Evolutionary conservation across 2,113 vertebrate genomes (phyloP), one percentile per base, ranked within the genome.

Genomic region (Nipponia nippon): DNA sequence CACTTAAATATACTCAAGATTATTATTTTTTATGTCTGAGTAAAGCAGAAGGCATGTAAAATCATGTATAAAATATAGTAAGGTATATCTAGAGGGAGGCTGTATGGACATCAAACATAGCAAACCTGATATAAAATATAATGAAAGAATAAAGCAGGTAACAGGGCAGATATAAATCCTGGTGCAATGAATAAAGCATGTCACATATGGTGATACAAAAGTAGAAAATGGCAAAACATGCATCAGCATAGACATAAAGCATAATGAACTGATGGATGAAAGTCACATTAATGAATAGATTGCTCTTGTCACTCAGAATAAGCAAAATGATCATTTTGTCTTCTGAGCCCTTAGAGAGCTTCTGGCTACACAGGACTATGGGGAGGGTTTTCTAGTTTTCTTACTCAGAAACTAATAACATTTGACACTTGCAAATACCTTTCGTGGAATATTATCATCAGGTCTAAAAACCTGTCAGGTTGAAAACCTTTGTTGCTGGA

Each of bases 151-250:
- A 71, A 87, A 89, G 80, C 94, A 91, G 90, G 80, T 80, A 91
- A 93, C 55, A 53, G 77, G 76, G 62, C 61, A 71, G 89, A 82
- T 20, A 76, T 94, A 95, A 96, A 97, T 97, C 94, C 83, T 76
- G 40, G 5, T 13, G 59, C 76, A 46, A 91, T 83, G 90, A 85
- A 93, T 75, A 92, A 92, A 91, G 86, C 56, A 10, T 53, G 77
- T 69, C 95, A 88, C 69, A 87, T 67, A 53, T 3, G 44, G 90
- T 3, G 19, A 85, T 88, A 69, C 87, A 87, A 44, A 66, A 30
- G 44, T 23, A 93, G 91, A 52, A 59, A 96, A 91, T 53, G 87
- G 94, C 77, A 94, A 95, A 94, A 89, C 91, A 94, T 59, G 47
- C 76, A 87, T 78, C 88, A 90, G 77, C 86, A 79, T 52, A 65